Evolutionary conservation across 1,140 invertebrate genomes (phyloP).

Genomic region (Drosophila guanche): DNA sequence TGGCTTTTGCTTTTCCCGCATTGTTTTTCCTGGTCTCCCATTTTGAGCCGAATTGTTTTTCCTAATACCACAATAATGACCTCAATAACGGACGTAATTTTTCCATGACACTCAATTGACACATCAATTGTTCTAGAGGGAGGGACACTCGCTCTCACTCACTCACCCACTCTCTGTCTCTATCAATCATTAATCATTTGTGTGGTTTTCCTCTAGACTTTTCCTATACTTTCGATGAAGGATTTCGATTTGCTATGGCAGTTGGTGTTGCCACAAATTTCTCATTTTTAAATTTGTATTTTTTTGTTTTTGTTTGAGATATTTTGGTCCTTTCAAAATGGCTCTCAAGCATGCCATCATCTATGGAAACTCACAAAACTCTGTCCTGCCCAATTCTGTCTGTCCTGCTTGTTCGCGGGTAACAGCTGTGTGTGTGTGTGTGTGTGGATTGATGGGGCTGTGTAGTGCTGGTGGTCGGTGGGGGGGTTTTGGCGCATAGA

Average conservation of each 20-base stretch:
- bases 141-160: no score
- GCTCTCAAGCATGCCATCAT: conserved; percentile 33
- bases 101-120: conserved; percentile 52
- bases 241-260: conserved; percentile 17
- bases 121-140: conserved; percentile 47
- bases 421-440: conserved; percentile 6
- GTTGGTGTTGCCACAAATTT: conserved; percentile 28
- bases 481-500: conserved; percentile 16
- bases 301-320: conserved; percentile 19
- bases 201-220: no score
- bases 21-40: no score
- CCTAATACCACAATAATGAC: conserved; percentile 45
- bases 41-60: not conserved
- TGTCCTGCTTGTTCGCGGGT: no score
- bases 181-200: conserved; percentile 48
- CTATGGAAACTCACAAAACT: conserved; percentile 10
- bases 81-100: conserved; percentile 51
- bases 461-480: not conserved
- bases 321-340: conserved; percentile 30
- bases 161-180: not conserved
- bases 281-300: conserved; percentile 41
- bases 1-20: conserved; percentile 29
- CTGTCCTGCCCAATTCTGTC: no score
- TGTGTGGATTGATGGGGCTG: conserved; percentile 15
- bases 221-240: no score